Base-by-base conservation (phyloP, 2,888 invertebrate species). In the Epiblema foenella region DNA sequence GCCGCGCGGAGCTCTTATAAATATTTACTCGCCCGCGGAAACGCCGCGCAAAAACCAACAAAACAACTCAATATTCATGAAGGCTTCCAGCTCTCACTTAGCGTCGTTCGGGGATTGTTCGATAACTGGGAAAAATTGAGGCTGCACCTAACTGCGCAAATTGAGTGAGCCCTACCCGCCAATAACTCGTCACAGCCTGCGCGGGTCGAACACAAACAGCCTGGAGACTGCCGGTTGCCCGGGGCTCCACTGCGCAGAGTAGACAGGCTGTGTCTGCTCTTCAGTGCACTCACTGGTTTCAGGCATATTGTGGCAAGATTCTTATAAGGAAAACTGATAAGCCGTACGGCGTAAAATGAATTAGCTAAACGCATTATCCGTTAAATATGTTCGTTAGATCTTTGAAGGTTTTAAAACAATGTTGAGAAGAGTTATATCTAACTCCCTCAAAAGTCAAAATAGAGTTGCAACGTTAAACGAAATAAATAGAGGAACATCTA, bases 121-220 rank as follows among this genome's bases (percentile, higher is more conserved):
- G 86, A 88, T 89, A 87, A 84, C 90, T 86, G 91, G 89, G 90
- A 90, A 91, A 89, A 90, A 91, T 90, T 78, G 87, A 85, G 83
- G 83, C 82, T 68, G 81, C 80, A 79, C 85, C 84, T 91, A 90
- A 90, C 89, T 76, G 84, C 79, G 83, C 87, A 91, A 92, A 92
- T 92, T 91, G 89, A 92, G 91, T 91, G 90, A 86, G 87, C 82
- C 81, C 69, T 76, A 82, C 80, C 78, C 77, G 71, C 73, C 70
- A 78, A 77, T 69, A 73, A 75, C n/a, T 15, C 46, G 46, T n/a
- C 46, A 46, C 46, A 46, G 46, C 46, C 12, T 46, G 12, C 46
- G n/a, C 5, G 12, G 46, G n/a, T 2, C n/a, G n/a, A 46, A 12
- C 12, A 46, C 7, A 8, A 46, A 5, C n/a, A 7, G 7, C 46